Evolutionary conservation across 2,888 invertebrate genomes (phyloP).

Genomic region (Drosophila putrida): DNA sequence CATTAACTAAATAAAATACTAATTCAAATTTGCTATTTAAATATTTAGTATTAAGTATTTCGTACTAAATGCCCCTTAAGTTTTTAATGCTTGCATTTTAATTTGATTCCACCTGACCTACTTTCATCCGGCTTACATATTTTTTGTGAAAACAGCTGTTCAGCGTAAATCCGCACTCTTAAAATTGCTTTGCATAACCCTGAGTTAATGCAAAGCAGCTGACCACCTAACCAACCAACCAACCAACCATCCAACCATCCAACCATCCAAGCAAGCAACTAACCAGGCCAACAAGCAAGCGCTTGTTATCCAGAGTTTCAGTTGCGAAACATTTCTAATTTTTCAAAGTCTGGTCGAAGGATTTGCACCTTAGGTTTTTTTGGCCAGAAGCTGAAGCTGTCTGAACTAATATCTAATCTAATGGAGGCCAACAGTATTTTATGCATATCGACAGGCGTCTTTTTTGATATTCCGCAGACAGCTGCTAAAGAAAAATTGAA

Average conservation of each 20-base stretch:
- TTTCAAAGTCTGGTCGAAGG: conserved; percentile 70
- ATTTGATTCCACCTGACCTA: conserved; percentile 46
- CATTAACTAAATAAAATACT: background rate
- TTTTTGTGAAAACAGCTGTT: conserved; percentile 51
- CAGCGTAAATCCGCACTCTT: conserved; percentile 41
- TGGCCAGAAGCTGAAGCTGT: conserved; percentile 48
- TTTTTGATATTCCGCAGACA: conserved; percentile 73
- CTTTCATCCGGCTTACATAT: conserved; percentile 29
- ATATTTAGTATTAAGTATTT: conserved; percentile 9
- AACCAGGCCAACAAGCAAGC: conserved; percentile 39
- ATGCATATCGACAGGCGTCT: conserved; percentile 74
- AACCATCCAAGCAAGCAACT: conserved; percentile 6
- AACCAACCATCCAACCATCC: conserved; percentile 44
- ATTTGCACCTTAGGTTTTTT: conserved; percentile 49
- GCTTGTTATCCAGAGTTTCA: conserved; percentile 47
- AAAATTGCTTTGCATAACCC: conserved; percentile 52
- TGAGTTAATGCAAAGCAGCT: conserved; percentile 75
- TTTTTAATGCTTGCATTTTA: conserved; percentile 38
- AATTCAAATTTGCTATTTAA: conserved; percentile 10
- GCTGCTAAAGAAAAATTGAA: conserved; percentile 55
- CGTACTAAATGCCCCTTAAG: conserved; percentile 17
- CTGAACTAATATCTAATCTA: conserved; percentile 73
- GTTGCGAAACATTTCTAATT: conserved; percentile 74
- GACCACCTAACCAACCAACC: conserved; percentile 40
- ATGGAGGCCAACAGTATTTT: conserved; percentile 70